Conservation (phyloP, 2,113 vertebrate species). For the Hylia prasina region DNA sequence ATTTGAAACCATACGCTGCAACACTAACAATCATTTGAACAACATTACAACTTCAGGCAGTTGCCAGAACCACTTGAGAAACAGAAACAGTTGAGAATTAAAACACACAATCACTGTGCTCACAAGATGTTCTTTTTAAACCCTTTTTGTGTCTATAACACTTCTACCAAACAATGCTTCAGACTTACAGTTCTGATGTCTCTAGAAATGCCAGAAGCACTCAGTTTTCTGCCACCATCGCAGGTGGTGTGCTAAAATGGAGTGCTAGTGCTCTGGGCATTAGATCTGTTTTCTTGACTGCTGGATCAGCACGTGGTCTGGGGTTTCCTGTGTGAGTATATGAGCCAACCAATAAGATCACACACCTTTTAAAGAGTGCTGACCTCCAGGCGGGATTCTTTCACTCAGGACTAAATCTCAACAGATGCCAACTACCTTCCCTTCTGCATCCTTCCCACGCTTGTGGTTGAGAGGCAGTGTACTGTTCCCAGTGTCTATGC, state of each 20-base stretch:
- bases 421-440: not conserved
- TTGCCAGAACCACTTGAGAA: no score
- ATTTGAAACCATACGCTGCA: no score
- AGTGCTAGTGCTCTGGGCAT: not conserved
- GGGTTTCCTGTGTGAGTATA: not conserved
- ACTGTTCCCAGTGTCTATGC: accelerated
- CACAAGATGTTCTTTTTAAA: no score
- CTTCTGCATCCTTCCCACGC: accelerated
- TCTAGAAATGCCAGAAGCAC: not conserved
- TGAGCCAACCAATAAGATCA: accelerated
- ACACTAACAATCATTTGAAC: no score
- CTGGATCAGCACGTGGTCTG: accelerated
- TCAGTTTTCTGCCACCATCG: not conserved
- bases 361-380: not conserved
- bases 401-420: not conserved
- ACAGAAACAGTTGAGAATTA: no score
- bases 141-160: no score
- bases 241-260: not conserved
- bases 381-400: not conserved
- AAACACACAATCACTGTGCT: no score
- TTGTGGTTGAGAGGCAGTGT: accelerated
- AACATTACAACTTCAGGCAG: no score
- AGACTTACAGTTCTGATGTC: not conserved
- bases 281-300: not conserved
- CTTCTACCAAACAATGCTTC: not conserved